Evolutionary conservation across 2,888 invertebrate genomes (phyloP).

Genomic region (Disparrhopalites patrizii): DNA sequence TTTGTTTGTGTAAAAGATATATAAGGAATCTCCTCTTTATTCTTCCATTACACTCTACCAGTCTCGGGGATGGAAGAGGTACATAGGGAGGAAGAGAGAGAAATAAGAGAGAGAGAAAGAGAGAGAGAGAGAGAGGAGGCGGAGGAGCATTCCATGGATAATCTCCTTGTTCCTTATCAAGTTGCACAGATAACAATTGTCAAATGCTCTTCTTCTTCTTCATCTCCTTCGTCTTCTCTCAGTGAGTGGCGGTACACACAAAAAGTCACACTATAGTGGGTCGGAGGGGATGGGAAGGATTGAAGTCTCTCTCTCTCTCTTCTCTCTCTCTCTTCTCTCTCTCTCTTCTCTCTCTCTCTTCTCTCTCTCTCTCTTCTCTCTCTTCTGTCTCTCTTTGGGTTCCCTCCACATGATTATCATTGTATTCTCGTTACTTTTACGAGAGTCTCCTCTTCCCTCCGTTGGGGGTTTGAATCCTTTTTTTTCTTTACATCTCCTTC

Average conservation of each 20-base stretch:
- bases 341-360: no score
- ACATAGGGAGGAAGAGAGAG: not conserved
- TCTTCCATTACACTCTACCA: no score
- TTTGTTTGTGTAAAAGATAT: not conserved
- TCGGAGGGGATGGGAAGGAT: not conserved
- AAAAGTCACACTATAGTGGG: not conserved
- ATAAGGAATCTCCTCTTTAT: not conserved
- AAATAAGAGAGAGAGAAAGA: not conserved
- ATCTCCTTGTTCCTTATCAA: conserved; percentile 7
- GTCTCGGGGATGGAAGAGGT: not conserved
- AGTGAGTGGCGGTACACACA: no score
- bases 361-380: no score
- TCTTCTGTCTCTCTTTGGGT: no score
- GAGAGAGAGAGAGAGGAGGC: not conserved
- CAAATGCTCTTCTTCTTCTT: no score
- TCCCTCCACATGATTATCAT: conserved; percentile 22
- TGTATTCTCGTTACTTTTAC: conserved; percentile 30
- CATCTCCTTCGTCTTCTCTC: no score
- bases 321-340: no score
- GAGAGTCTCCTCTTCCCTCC: conserved; percentile 1
- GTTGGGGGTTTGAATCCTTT: conserved; percentile 2
- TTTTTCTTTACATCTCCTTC: not conserved
- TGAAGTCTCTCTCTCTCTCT: not conserved
- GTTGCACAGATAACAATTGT: conserved; percentile 1
- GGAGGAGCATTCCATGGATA: conserved; percentile 3